Evolutionary conservation across 2,797 vertebrate species (phyloP).

Genomic region (Periparus ater): DNA sequence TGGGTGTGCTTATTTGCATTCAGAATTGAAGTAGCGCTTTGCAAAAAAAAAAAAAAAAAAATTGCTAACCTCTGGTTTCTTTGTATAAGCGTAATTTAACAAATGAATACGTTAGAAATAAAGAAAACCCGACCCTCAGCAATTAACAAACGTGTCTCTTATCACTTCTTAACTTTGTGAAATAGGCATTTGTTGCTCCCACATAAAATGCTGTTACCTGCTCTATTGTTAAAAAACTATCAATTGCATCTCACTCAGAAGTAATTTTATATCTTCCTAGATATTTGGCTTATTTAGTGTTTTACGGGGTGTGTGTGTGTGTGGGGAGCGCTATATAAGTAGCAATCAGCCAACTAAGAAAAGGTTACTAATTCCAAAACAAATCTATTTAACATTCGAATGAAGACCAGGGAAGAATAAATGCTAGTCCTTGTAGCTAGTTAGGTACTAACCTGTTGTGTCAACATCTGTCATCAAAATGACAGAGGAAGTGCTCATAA

Average conservation of each 20-base stretch:
- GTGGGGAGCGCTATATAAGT: not conserved
- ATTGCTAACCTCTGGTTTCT: not conserved
- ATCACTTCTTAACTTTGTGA: not conserved
- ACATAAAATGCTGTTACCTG: not conserved
- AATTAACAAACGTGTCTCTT: not conserved
- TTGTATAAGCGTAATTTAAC: not conserved
- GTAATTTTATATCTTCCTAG: not conserved
- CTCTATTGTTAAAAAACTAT: not conserved
- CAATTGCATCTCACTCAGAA: not conserved
- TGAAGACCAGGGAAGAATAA: not conserved
- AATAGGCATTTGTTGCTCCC: not conserved
- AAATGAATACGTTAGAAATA: not conserved
- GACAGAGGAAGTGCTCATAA: not conserved
- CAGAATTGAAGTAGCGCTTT: not conserved
- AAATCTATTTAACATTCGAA: not conserved
- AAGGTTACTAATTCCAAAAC: not conserved
- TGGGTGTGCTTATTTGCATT: not conserved
- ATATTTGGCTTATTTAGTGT: not conserved
- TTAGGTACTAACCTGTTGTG: not conserved
- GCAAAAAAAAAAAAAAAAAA: accelerated
- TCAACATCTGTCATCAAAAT: not conserved
- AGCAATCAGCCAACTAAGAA: not conserved
- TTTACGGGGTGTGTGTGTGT: not conserved
- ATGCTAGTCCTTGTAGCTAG: not conserved
- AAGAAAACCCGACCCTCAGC: not conserved